These are phyloP conservation scores for Crenichthys baileyi DNA, from an alignment of 2,797 vertebrate genomes.

Conservation along the genomic window DNA sequence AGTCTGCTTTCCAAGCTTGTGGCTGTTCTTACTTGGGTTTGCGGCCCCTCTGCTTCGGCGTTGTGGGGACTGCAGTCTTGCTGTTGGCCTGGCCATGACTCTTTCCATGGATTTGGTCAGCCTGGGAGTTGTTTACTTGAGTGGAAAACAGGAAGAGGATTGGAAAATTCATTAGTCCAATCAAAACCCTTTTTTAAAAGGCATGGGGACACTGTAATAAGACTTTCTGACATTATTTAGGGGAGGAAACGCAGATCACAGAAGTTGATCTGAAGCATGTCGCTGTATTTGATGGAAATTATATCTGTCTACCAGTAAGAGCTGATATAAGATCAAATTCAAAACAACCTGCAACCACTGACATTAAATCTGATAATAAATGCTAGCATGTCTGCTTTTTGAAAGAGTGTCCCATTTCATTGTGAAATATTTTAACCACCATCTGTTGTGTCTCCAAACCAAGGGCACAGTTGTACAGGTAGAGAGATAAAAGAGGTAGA, in stretches of 20 bases:
- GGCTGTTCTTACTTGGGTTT: conserved; percentile 80
- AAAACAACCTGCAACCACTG: too few relatives aligned
- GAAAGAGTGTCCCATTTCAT: too few relatives aligned
- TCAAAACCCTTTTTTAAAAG: neutral
- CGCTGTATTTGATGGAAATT: neutral
- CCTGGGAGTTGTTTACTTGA: conserved; percentile 28
- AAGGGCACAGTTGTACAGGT: too few relatives aligned
- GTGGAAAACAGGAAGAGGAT: neutral
- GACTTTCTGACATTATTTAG: neutral
- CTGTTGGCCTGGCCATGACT: conserved; percentile 56
- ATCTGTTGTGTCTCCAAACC: too few relatives aligned
- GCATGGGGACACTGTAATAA: neutral
- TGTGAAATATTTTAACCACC: too few relatives aligned
- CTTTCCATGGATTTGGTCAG: conserved; percentile 38
- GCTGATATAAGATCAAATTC: conserved; percentile 2
- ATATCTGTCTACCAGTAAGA: conserved; percentile 15
- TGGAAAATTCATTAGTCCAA: neutral
- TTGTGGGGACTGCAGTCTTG: conserved; percentile 59
- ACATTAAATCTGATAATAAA: too few relatives aligned
- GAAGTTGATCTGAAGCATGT: neutral
- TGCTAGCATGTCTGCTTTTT: too few relatives aligned
- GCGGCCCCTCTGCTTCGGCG: conserved; percentile 81
- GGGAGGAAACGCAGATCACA: conserved; percentile 13
- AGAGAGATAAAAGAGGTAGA: too few relatives aligned
- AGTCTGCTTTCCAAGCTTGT: neutral